phyloP scores from a whole-genome alignment of 2,113 vertebrate species.

The Oriolus oriolus region DNA sequence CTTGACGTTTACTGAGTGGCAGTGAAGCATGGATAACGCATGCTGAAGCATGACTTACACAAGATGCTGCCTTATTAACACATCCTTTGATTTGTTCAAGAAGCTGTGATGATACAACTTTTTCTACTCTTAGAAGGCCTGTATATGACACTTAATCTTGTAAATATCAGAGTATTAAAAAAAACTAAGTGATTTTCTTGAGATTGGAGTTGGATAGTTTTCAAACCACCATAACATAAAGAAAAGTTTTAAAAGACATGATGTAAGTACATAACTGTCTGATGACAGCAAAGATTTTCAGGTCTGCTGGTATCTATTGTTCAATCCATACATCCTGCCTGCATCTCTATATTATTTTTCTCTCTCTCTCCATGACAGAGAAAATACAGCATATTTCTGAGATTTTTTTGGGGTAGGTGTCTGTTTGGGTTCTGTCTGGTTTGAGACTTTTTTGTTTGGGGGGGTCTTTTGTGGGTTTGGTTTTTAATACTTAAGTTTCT shows the following conservation, averaged over 20 bases:
- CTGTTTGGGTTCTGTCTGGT: neutral
- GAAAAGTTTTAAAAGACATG: neutral
- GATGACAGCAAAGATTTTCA: neutral
- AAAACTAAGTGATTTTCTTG: neutral
- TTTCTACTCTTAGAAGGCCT: neutral
- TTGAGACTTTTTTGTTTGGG: neutral
- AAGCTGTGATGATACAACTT: neutral
- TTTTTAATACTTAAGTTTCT: neutral
- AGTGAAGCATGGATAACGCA: neutral
- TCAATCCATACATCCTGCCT: neutral
- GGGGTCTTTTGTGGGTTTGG: neutral
- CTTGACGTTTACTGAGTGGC: neutral
- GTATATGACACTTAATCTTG: neutral
- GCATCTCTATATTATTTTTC: neutral
- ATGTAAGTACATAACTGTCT: rapidly evolving
- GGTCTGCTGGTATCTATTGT: neutral
- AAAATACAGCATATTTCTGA: neutral
- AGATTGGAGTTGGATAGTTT: neutral
- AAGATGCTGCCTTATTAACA: neutral
- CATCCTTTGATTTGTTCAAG: neutral
- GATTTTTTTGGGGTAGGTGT: neutral
- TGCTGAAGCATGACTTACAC: neutral
- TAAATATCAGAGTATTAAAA: neutral
- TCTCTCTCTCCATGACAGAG: neutral
- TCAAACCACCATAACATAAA: neutral